phyloP scores from a whole-genome alignment of 2,797 vertebrate species.

The Botia kubotai region DNA sequence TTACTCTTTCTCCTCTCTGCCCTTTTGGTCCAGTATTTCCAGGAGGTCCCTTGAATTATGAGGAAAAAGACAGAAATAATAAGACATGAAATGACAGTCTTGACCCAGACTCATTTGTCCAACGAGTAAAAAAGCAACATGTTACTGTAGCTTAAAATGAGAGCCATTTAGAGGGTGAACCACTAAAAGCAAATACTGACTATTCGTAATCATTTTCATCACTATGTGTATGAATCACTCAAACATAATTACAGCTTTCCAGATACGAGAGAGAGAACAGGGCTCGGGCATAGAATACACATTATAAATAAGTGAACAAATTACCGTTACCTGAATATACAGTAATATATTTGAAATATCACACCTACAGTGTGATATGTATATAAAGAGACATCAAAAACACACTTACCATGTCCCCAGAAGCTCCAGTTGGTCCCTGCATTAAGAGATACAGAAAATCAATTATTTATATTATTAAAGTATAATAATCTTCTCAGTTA shows the following conservation, averaged over 20 bases:
- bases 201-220: slow-evolving; percentile 8
- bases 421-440: slow-evolving; percentile 81
- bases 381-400: neutral
- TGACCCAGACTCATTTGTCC: neutral
- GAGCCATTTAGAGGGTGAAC: neutral
- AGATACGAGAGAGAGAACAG: slow-evolving; percentile 1
- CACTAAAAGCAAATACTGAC: slow-evolving; percentile 12
- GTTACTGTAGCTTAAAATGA: neutral
- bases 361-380: slow-evolving; percentile 9
- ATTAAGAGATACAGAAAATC: slow-evolving; percentile 5
- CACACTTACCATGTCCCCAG: slow-evolving; percentile 82
- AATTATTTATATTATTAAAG: neutral
- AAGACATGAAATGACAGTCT: neutral
- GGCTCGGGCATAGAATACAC: neutral
- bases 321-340: neutral
- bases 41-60: slow-evolving; percentile 76
- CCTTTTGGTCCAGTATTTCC: slow-evolving; percentile 82
- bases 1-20: slow-evolving; percentile 89
- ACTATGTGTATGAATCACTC: slow-evolving; percentile 14
- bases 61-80: neutral
- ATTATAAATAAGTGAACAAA: neutral
- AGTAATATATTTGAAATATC: slow-evolving; percentile 1
- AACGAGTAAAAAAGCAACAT: neutral
- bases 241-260: slow-evolving; percentile 30
- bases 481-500: neutral